Evolutionary conservation across 2,888 invertebrate genomes (phyloP).

Genomic region (Cryptocephalus moraei): DNA sequence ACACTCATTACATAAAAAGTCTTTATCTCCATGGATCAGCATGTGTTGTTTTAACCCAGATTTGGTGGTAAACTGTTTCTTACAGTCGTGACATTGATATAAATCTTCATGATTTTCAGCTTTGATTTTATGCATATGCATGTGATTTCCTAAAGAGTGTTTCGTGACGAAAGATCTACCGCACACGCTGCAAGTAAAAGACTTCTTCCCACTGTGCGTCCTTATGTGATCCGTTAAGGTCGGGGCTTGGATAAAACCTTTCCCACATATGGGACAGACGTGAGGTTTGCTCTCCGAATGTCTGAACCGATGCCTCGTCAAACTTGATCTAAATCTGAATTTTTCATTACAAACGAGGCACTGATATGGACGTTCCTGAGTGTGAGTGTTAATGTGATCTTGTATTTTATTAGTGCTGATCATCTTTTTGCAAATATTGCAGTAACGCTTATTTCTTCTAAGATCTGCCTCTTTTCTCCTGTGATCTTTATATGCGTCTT

Average conservation of each 20-base stretch:
- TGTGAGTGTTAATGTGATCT: conserved; percentile 15
- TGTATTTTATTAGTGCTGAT: conserved; percentile 12
- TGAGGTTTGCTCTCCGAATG: conserved; percentile 14
- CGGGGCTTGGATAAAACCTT: conserved; percentile 15
- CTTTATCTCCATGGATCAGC: conserved; percentile 9
- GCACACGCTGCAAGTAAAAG: conserved; percentile 14
- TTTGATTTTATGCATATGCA: conserved; percentile 9
- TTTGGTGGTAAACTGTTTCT: conserved; percentile 6
- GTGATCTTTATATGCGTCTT: conserved; percentile 9
- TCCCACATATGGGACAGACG: conserved; percentile 14
- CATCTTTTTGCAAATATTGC: conserved; percentile 10
- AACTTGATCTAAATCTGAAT: conserved; percentile 12
- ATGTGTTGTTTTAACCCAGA: conserved; percentile 8
- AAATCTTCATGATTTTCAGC: conserved; percentile 2
- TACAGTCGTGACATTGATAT: conserved; percentile 6
- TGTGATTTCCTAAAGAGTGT: conserved; percentile 13
- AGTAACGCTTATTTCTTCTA: conserved; percentile 11
- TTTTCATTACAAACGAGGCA: conserved; percentile 12
- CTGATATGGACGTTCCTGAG: conserved; percentile 13
- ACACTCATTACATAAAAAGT: conserved; percentile 12
- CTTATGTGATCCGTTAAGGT: conserved; percentile 14
- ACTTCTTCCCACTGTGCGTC: conserved; percentile 14
- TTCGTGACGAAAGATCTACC: conserved; percentile 30
- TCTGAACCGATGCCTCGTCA: conserved; percentile 11
- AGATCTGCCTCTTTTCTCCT: conserved; percentile 13